Conservation (phyloP, 2,113 vertebrate genomes). For the Tetraodon nigroviridis region DNA sequence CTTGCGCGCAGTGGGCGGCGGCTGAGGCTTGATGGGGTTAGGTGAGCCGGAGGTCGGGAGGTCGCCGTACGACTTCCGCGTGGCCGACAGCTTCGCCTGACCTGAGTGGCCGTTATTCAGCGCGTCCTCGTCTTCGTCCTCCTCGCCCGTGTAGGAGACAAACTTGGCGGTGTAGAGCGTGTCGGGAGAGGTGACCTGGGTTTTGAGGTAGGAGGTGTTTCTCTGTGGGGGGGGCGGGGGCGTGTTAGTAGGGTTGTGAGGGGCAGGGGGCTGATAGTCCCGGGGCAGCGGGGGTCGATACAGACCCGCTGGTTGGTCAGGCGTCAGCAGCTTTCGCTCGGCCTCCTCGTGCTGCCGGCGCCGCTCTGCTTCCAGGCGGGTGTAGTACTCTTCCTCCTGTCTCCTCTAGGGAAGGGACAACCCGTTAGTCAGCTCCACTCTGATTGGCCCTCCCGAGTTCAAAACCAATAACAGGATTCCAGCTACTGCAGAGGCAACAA, state of each 20-base stretch:
- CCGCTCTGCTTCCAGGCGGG: constrained; percentile 91
- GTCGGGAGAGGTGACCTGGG: constrained; percentile 94
- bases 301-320: constrained; percentile 91
- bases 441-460: constrained; percentile 34
- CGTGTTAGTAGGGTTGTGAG: constrained; percentile 73
- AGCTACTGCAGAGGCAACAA: too few species aligned
- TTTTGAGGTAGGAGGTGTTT: constrained; percentile 98
- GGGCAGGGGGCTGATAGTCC: constrained; percentile 87
- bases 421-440: constrained; percentile 66
- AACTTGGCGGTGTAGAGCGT: constrained; percentile 98
- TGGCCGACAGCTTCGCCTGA: constrained; percentile 90
- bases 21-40: constrained; percentile 59
- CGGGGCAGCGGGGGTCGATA: constrained; percentile 93
- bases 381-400: constrained; percentile 98
- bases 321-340: constrained; percentile 88
- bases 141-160: constrained; percentile 88
- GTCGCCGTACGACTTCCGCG: constrained; percentile 87
- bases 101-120: constrained; percentile 77
- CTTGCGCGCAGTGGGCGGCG: constrained; percentile 80
- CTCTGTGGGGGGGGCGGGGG: constrained; percentile 96
- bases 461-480: background rate
- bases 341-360: constrained; percentile 95
- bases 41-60: constrained; percentile 81
- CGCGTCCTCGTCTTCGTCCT: constrained; percentile 73
- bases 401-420: constrained; percentile 86